Evolutionary conservation across 2,113 vertebrate species (phyloP), one percentile per base, ranked within the genome.

Genomic region (Gymnorhina tibicen): DNA sequence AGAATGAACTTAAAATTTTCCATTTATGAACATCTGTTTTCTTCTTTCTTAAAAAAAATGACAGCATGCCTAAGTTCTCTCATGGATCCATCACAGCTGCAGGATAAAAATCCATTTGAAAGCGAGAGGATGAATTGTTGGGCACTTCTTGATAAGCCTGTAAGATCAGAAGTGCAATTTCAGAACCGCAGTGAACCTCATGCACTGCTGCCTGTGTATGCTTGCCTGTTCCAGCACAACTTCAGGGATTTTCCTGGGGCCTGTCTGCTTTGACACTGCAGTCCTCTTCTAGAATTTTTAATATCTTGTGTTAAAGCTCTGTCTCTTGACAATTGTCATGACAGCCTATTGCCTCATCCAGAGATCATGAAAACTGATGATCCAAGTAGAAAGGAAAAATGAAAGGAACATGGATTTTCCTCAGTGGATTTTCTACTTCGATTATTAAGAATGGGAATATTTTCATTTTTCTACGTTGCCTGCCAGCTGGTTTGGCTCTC

Each of bases 191-290:
- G 32, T 76, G 52, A 93, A 56, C 23, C 73, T 82, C 44, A 8
- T 41, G 41, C 39, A 21, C 58, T 50, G 30, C n/a, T 93, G 70
- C 44, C 16, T 73, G 30, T 87, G 85, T 95, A 60, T 76, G 39
- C 83, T 91, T 87, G 46, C 26, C 68, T 78, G 24, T 64, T 94
- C 84, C 68, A 84, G 46, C 4, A 4, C 6, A 13, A 87, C 85
- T 97, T 95, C 95, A 96, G 85, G 82, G 95, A 95, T 97, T 97
- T 97, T 96, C 69, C 63, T 66, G 44, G 69, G 74, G 35, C 30
- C 91, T 95, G 14, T 86, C 64, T 95, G 68, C 30, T 86, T 78
- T 66, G 59, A 83, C 55, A 89, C 37, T 70, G 52, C 52, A 68
- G 75, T 42, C 32, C 30, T 87, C 27, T 56, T 52, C 82, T 79